Evolutionary conservation across 2,113 vertebrate genomes (phyloP), one percentile per base, ranked within the genome.

Genomic region (Rhea americana): DNA sequence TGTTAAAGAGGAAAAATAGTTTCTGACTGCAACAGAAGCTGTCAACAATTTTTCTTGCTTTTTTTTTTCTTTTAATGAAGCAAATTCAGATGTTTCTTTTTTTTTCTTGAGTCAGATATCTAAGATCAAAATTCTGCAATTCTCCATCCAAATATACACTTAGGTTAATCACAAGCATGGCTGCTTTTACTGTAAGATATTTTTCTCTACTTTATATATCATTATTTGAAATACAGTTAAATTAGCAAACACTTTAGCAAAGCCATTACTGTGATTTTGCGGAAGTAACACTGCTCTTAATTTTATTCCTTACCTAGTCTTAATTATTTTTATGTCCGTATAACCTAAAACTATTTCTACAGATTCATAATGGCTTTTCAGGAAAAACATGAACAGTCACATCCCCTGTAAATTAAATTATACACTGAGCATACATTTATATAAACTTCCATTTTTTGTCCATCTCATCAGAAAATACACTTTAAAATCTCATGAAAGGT

Each of bases 371-470:
- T 66, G 1, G 20, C 53, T 82, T 84, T 22, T 47, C 65, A 68
- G 35, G 35, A 76, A 62, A 80, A 91, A 59, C 19, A 12, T 18
- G 39, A 53, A 72, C 72, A 68, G 4, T 9, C 25, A 30, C 12
- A 39, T 67, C 0, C 79, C 47, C 53, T 50, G 22, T 19, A 78
- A 91, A 35, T 11, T 37, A 3, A 89, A 21, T 41, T 65, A 21
- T 15, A 39, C 8, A 3, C 32, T 59, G 50, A 55, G 17, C 3
- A 51, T 25, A 59, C 37, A 24, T 45, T 39, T 30, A 43, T 26
- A 37, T 41, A n/a, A 13, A n/a, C 35, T 39, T 76, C 1, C 0
- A 39, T 0, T 62, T 25, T 76, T 70, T 68, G 2, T 37, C 43
- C 37, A 41, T 35, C 25, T 83, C 37, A 16, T 3, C 53, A 26